phyloP scores from a whole-genome alignment of 1,140 invertebrate species.

The Temnothorax curvispinosus region DNA sequence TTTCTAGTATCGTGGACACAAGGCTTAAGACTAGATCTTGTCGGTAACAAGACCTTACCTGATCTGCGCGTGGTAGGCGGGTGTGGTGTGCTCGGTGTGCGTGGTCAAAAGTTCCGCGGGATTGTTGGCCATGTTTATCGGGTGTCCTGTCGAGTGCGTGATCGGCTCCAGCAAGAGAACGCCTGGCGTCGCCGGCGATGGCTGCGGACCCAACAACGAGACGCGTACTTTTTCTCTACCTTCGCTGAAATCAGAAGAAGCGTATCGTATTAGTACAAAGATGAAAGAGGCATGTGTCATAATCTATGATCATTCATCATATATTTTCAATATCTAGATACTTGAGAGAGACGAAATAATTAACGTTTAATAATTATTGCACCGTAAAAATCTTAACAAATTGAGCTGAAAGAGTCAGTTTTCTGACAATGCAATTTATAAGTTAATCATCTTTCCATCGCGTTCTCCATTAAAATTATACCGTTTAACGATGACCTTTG shows the following conservation, averaged over 20 bases:
- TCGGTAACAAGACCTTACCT: conserved; percentile 72
- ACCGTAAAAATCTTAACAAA: neutral
- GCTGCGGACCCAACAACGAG: conserved; percentile 82
- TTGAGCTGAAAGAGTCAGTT: neutral
- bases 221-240: conserved; percentile 85
- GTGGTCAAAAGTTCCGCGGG: conserved; percentile 83
- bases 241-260: conserved; percentile 78
- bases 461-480: neutral
- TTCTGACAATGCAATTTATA: neutral
- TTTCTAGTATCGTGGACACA: too few species aligned
- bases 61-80: conserved; percentile 84
- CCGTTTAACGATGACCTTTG: conserved; percentile 4
- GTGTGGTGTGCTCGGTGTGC: conserved; percentile 84
- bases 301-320: neutral
- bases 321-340: neutral
- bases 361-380: neutral
- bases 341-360: neutral
- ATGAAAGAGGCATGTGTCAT: neutral
- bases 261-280: neutral
- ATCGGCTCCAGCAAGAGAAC: conserved; percentile 83
- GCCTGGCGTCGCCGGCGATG: conserved; percentile 83
- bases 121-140: conserved; percentile 78
- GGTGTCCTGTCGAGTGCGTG: conserved; percentile 73
- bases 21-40: neutral
- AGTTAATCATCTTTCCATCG: neutral